Conservation (phyloP, 2,797 vertebrate genomes). For the Manis javanica region DNA sequence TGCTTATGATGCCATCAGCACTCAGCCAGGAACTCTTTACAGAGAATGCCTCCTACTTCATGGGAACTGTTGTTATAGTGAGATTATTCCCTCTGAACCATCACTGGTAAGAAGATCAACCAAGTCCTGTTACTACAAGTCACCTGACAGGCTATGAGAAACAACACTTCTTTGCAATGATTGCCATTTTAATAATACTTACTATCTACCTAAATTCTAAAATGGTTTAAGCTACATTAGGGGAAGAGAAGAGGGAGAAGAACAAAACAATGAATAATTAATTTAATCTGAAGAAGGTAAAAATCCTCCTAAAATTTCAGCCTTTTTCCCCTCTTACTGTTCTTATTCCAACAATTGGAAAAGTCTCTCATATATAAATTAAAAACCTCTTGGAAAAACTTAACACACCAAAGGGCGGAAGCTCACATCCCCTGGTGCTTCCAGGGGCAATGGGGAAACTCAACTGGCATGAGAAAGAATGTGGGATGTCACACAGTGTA, state of each 20-base stretch:
- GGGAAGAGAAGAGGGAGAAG: not conserved
- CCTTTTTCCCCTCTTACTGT: not conserved
- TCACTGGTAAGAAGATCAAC: not conserved
- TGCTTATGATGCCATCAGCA: not conserved
- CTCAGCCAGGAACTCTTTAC: not conserved
- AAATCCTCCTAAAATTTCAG: not conserved
- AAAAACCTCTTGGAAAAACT: not conserved
- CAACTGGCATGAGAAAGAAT: rapidly evolving
- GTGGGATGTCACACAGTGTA: too few species aligned
- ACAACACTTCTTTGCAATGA: not conserved
- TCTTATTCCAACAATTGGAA: not conserved
- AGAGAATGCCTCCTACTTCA: not conserved
- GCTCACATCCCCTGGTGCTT: not conserved
- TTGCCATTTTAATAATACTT: not conserved
- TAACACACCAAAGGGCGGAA: not conserved
- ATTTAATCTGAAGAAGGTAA: not conserved
- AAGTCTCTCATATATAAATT: not conserved
- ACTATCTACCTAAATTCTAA: not conserved
- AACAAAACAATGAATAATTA: not conserved
- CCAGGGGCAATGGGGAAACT: not conserved
- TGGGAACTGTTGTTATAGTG: too few species aligned
- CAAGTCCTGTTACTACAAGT: not conserved
- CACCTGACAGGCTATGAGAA: not conserved
- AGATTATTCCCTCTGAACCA: not conserved
- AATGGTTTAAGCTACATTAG: not conserved